Evolutionary conservation across 2,888 invertebrate species (phyloP), one percentile per base, ranked within the genome.

Genomic region (Philaethria dido): DNA sequence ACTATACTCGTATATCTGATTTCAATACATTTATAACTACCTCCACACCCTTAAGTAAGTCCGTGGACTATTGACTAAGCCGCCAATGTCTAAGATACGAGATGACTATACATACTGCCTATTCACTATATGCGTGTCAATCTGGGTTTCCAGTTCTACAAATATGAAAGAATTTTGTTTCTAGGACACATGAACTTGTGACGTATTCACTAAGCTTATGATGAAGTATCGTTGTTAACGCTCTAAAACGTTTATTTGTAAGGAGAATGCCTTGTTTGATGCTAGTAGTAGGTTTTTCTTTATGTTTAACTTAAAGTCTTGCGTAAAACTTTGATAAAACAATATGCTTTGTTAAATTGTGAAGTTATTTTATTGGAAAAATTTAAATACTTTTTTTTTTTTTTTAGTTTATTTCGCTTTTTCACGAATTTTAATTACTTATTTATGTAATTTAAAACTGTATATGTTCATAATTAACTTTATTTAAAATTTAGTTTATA

Each of bases 191-290:
- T 22, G 20, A 20, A 14, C 39, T 52, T 29, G 11, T 29, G 8
- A 52, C 22, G 36, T 55, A 55, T 55, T 55, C 36, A 39, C 36
- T 42, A 16, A 39, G 57, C n/a, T 57, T 39, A 39, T 57, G 39
- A 39, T 57, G 39, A 57, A 57, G 39, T 57, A n/a, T 57, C 57
- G 57, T 57, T 57, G 22, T 39, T 20, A 57, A 22, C 57, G 57
- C 57, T 57, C 39, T n/a, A 42, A 42, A 57, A 22, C 22, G 14
- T 22, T 42, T 16, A 52, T 52, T 39, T 39, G 22, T 57, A 18
- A 57, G 39, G 42, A n/a, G 22, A 42, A 57, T 42, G 39, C 22
- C n/a, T 57, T 18, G 22, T 42, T 42, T 36, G n/a, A 57, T 14
- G 0, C 22, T 47, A 13, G 39, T 6, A 22, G 22, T 47, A 47